Evolutionary conservation across 2,113 vertebrate species (phyloP).

Genomic region (Periophthalmodon schlosseri): DNA sequence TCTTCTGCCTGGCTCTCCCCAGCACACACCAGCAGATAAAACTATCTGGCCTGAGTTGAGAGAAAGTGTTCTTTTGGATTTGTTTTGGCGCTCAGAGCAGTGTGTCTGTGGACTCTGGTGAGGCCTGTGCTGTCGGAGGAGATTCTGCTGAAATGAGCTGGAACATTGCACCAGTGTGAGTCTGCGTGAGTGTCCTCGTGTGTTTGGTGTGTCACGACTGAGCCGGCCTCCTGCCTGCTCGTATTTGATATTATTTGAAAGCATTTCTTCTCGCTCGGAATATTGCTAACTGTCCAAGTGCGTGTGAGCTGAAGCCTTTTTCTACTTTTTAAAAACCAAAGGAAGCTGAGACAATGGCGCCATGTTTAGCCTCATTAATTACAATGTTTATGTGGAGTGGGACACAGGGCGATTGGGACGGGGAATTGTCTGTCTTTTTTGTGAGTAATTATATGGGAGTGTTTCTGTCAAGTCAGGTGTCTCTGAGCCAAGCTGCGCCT

Average conservation of each 20-base stretch:
- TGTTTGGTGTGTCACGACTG: conserved; percentile 22
- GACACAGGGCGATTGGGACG: conserved; percentile 6
- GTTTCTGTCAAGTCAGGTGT: conserved; percentile 43
- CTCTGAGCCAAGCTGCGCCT: conserved; percentile 34
- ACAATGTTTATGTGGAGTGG: conserved; percentile 41
- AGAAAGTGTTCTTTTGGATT: conserved; percentile 56
- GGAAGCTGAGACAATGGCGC: conserved; percentile 28
- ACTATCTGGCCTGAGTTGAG: conserved; percentile 37
- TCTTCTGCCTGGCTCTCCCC: conserved; percentile 1
- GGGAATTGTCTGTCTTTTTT: conserved; percentile 40
- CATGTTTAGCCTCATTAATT: conserved; percentile 41
- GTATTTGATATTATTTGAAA: conserved; percentile 42
- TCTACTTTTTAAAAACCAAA: neutral
- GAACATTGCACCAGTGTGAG: conserved; percentile 35
- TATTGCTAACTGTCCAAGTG: conserved; percentile 11
- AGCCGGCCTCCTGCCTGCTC: conserved; percentile 15
- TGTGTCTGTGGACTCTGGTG: conserved; percentile 44
- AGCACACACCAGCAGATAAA: conserved; percentile 1
- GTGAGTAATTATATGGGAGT: conserved; percentile 28
- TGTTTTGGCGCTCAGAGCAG: conserved; percentile 44
- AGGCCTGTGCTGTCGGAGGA: conserved; percentile 49
- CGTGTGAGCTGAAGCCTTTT: conserved; percentile 19
- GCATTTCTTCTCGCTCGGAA: neutral
- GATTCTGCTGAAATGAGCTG: conserved; percentile 59
- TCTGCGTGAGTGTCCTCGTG: neutral